These are phyloP conservation scores for Percina caprodes DNA, from an alignment of 2,113 vertebrate species.

Conservation along the genomic window DNA sequence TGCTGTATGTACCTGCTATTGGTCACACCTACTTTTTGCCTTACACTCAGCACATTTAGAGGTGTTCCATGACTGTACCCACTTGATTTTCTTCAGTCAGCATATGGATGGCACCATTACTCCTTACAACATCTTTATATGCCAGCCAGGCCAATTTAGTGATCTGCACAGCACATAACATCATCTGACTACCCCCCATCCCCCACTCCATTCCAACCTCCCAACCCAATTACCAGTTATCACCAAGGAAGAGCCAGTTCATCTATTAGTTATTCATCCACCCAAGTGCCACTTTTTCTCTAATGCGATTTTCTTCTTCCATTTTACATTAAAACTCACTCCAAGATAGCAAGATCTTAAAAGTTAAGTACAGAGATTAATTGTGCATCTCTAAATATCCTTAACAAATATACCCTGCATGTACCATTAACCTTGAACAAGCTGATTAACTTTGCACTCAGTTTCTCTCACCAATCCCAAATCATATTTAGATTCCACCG, in stretches of 20 bases:
- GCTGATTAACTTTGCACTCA: conserved; percentile 62
- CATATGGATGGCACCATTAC: conserved; percentile 76
- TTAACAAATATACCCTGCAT: conserved; percentile 58
- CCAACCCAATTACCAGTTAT: conserved; percentile 75
- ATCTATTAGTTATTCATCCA: conserved; percentile 73
- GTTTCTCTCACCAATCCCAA: conserved; percentile 39
- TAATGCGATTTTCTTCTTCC: conserved; percentile 68
- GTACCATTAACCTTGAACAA: conserved; percentile 76
- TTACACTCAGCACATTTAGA: conserved; percentile 39
- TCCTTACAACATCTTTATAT: conserved; percentile 65
- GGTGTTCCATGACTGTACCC: conserved; percentile 48
- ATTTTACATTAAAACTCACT: conserved; percentile 67
- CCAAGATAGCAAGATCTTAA: conserved; percentile 59
- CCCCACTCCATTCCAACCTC: neutral
- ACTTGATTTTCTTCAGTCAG: conserved; percentile 65
- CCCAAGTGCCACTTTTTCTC: conserved; percentile 60
- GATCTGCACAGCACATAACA: conserved; percentile 61
- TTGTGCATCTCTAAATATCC: conserved; percentile 66
- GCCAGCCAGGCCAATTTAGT: conserved; percentile 60
- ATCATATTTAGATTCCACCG: conserved; percentile 47
- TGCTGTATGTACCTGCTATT: conserved; percentile 13
- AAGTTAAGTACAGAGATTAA: conserved; percentile 72
- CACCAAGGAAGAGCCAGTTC: conserved; percentile 58
- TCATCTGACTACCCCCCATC: conserved; percentile 22
- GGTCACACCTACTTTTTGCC: conserved; percentile 13